Conservation (phyloP, 2,113 vertebrate genomes). For the Paralichthys olivaceus region DNA sequence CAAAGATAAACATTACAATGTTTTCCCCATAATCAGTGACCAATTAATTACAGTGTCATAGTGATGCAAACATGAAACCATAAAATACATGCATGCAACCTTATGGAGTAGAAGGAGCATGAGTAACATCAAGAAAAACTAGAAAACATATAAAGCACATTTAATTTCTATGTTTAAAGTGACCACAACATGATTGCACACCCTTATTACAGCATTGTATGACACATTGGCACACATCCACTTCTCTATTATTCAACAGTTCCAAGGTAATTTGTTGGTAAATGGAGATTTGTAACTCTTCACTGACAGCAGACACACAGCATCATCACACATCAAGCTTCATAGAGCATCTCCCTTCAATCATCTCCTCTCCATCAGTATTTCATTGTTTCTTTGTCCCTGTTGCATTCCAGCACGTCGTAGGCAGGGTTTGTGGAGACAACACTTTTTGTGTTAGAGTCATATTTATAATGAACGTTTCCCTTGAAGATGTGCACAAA, state of each 20-base stretch:
- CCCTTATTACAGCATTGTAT: conserved; percentile 16
- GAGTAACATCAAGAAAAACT: too few relatives aligned
- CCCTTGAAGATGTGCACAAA: conserved; percentile 69
- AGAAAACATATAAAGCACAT: too few relatives aligned
- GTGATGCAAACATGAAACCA: background rate
- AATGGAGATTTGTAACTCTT: background rate
- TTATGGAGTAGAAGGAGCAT: too few relatives aligned
- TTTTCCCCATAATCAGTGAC: background rate
- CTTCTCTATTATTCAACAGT: conserved; percentile 25
- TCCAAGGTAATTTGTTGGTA: background rate
- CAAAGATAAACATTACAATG: too few relatives aligned
- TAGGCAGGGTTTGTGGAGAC: conserved; percentile 30
- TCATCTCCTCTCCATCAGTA: background rate
- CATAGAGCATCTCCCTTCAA: background rate
- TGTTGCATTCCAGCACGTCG: conserved; percentile 54
- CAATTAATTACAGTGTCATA: background rate
- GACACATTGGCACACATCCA: conserved; percentile 27
- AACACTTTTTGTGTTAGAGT: conserved; percentile 39
- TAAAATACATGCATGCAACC: background rate
- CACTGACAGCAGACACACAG: background rate
- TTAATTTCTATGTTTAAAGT: background rate
- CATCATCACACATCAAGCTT: background rate
- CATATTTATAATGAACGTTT: conserved; percentile 55
- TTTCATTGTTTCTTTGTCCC: conserved; percentile 1
- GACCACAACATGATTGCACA: background rate